phyloP scores from a whole-genome alignment of 23 tunicate species.

The Botrylloides violaceus region DNA sequence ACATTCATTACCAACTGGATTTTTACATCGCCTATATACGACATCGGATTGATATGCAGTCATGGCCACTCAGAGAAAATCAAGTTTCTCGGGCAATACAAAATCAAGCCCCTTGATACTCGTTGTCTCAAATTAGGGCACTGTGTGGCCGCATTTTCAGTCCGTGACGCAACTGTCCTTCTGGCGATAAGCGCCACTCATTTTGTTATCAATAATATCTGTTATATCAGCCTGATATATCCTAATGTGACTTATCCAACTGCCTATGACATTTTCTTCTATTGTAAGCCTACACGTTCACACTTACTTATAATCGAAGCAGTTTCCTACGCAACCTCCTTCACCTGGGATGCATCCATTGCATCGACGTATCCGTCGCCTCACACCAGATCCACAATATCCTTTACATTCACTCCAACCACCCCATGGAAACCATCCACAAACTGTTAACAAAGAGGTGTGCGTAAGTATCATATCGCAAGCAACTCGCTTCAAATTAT shows the following conservation, averaged over 20 bases:
- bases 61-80: too few species aligned
- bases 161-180: too few species aligned
- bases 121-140: too few species aligned
- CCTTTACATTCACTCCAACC: slow-evolving; percentile 88
- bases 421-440: slow-evolving; percentile 88
- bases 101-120: too few species aligned
- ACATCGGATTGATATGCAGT: not conserved
- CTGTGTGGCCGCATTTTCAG: too few species aligned
- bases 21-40: slow-evolving; percentile 41
- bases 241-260: too few species aligned
- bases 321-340: slow-evolving; percentile 69
- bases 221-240: too few species aligned
- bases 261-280: too few species aligned
- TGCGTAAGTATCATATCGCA: not conserved
- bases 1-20: slow-evolving; percentile 69
- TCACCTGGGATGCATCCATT: slow-evolving; percentile 72
- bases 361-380: slow-evolving; percentile 74
- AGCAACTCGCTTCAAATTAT: not conserved
- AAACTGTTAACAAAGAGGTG: slow-evolving; percentile 12
- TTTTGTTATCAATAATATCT: too few species aligned
- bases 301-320: slow-evolving; percentile 32
- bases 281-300: too few species aligned
- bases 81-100: too few species aligned
- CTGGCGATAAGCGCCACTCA: too few species aligned
- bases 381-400: slow-evolving; percentile 55